These are phyloP conservation scores for Acanthosepion lycidas DNA, from an alignment of 2,888 invertebrate species.

Conservation along the genomic window DNA sequence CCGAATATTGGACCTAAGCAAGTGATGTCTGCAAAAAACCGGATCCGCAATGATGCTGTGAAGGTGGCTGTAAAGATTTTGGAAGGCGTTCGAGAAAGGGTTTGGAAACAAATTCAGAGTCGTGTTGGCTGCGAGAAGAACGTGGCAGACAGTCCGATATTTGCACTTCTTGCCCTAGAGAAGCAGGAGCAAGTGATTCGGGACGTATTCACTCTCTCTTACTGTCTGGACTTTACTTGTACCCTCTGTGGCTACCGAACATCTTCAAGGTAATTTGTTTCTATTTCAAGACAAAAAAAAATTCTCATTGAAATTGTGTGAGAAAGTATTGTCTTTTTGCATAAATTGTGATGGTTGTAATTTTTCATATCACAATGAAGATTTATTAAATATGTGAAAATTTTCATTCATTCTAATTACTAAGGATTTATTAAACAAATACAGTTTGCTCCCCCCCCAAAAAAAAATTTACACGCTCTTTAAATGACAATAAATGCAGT, in stretches of 20 bases:
- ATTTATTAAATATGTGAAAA: no score
- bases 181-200: conserved; percentile 59
- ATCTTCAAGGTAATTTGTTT: conserved; percentile 47
- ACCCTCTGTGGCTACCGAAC: conserved; percentile 51
- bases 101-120: conserved; percentile 66
- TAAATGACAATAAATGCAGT: no score
- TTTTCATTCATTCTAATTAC: neutral
- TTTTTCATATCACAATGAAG: no score
- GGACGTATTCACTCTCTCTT: conserved; percentile 62
- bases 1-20: neutral
- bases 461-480: no score
- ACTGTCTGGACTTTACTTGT: conserved; percentile 60
- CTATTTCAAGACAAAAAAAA: no score
- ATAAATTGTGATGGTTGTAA: no score
- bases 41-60: neutral
- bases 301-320: no score
- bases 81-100: conserved; percentile 62
- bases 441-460: no score
- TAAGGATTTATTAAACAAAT: no score
- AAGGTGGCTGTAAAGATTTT: conserved; percentile 58
- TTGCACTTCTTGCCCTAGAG: conserved; percentile 68
- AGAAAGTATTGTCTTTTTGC: no score
- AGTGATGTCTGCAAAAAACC: neutral
- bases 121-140: conserved; percentile 69
- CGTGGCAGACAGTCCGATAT: conserved; percentile 70